Percentiles rank a stretch among this genome's conserved stretches.
Conservation (phyloP, 2,888 invertebrate species). For the Buathra laborator region DNA sequence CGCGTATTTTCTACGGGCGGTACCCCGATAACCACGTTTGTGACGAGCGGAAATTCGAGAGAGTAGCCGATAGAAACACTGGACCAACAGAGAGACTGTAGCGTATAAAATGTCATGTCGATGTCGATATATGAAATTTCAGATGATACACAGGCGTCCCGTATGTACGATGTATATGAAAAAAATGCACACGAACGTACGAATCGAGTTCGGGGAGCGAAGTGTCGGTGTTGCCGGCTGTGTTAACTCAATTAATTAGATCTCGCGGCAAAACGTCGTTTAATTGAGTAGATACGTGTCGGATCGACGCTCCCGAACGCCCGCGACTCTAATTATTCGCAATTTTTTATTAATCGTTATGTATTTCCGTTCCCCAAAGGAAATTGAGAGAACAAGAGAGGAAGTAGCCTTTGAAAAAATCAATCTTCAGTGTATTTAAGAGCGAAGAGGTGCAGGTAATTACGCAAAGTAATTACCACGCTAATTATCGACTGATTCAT, state of each 20-base stretch:
- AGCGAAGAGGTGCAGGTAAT: slow-evolving; percentile 30
- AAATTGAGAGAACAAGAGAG: not conserved
- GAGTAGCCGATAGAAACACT: slow-evolving; percentile 37
- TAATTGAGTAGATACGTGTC: slow-evolving; percentile 54
- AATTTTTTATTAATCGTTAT: slow-evolving; percentile 12
- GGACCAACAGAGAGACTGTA: not conserved
- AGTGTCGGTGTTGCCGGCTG: not conserved
- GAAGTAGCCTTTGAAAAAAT: not conserved
- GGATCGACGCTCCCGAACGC: not conserved
- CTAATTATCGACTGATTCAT: slow-evolving; percentile 44
- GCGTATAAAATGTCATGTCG: not conserved
- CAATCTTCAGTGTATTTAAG: slow-evolving; percentile 15
- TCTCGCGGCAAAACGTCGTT: slow-evolving; percentile 59
- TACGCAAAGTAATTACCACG: slow-evolving; percentile 36
- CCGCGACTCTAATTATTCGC: not conserved
- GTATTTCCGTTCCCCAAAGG: not conserved
- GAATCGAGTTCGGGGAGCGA: not conserved
- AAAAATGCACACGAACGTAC: not conserved
- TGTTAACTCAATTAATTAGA: slow-evolving; percentile 64
- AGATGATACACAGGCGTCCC: slow-evolving; percentile 6
- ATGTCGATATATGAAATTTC: slow-evolving; percentile 37
- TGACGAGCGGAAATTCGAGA: slow-evolving; percentile 54
- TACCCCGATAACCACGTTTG: slow-evolving; percentile 46
- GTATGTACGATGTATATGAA: not conserved
- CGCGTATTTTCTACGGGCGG: slow-evolving; percentile 35